These are phyloP conservation scores for Gymnosoma rotundatum DNA, from an alignment of 2,888 invertebrate genomes.

Conservation along the genomic window DNA sequence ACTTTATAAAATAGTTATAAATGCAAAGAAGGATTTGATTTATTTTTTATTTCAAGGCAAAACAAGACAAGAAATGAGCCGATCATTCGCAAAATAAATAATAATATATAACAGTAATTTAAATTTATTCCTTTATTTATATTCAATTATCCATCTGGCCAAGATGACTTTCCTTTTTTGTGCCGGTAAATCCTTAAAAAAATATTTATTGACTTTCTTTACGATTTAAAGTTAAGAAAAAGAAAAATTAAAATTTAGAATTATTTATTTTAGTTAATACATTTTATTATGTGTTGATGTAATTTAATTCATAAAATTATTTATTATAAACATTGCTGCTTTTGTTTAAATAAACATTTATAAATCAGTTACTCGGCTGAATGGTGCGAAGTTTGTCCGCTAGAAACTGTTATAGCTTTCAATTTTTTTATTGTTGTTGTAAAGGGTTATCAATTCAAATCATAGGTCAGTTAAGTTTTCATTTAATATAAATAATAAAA, in stretches of 20 bases:
- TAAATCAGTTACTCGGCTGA: conserved; percentile 1
- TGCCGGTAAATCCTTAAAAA: no score
- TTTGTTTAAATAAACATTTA: conserved; percentile 19
- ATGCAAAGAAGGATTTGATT: conserved; percentile 54
- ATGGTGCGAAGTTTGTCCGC: conserved; percentile 51
- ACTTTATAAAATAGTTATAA: conserved; percentile 27
- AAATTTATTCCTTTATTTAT: no score
- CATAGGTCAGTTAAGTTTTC: conserved; percentile 56
- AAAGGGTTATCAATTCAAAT: conserved; percentile 51
- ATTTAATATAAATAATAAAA: conserved; percentile 19
- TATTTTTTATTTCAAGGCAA: conserved; percentile 52
- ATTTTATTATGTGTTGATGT: neutral
- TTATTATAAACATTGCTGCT: no score
- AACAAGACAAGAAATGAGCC: neutral
- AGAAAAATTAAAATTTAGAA: conserved; percentile 10
- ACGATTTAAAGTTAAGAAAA: neutral
- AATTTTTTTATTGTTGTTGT: conserved; percentile 8
- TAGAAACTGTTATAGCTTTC: neutral
- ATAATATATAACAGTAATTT: no score
- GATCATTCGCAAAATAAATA: no score
- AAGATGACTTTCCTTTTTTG: neutral
- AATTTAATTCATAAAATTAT: neutral
- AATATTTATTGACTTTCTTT: neutral
- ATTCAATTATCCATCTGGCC: neutral
- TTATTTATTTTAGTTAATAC: neutral